Conservation (phyloP, 2,888 invertebrate genomes). For the Saturnia pavonia region DNA sequence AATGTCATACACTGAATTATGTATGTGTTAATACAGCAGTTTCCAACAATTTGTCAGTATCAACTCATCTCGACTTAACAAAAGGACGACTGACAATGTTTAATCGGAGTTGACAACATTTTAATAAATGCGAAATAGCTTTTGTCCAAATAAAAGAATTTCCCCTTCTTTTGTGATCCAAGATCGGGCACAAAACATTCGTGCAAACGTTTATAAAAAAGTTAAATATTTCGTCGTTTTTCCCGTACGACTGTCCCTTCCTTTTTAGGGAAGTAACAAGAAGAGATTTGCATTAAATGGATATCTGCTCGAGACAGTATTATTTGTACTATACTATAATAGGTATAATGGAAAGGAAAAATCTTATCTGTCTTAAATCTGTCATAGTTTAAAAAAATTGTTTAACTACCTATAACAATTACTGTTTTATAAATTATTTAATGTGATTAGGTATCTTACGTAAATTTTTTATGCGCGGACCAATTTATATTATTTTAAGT, state of each 20-base stretch:
- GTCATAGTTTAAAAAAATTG: too few species aligned
- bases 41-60: conserved; percentile 1
- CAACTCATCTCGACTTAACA: background rate
- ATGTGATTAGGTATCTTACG: too few species aligned
- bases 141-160: conserved; percentile 55
- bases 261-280: conserved; percentile 43
- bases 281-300: conserved; percentile 58
- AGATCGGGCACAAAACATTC: conserved; percentile 61
- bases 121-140: conserved; percentile 65
- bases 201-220: conserved; percentile 67
- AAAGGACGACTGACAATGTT: background rate
- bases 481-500: too few species aligned
- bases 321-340: conserved; percentile 26
- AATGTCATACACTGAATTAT: conserved; percentile 1
- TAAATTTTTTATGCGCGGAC: too few species aligned
- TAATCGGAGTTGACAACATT: conserved; percentile 59
- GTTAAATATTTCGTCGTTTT: conserved; percentile 56
- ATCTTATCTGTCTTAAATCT: background rate
- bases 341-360: conserved; percentile 27
- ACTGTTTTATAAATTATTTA: too few species aligned
- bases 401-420: too few species aligned
- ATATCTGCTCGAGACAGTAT: conserved; percentile 25
- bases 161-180: conserved; percentile 60
- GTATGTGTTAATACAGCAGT: background rate
- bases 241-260: conserved; percentile 41